Evolutionary conservation across 2,888 invertebrate genomes (phyloP).

Genomic region (Netelia inedita): DNA sequence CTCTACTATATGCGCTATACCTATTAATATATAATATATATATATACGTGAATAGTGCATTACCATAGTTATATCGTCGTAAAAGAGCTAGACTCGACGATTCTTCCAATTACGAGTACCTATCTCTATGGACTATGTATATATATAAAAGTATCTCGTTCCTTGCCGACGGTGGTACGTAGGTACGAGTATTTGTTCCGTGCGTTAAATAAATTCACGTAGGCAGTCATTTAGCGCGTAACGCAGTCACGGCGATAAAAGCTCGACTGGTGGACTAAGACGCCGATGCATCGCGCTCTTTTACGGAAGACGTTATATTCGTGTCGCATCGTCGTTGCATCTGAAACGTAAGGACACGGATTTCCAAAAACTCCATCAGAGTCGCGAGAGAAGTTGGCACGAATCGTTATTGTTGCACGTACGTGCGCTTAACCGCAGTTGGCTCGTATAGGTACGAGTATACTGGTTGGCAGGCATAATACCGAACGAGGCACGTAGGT

Average conservation of each 20-base stretch:
- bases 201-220: conserved; percentile 35
- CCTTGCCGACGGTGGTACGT: not conserved
- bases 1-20: conserved; percentile 23
- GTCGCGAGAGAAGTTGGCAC: not conserved
- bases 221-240: conserved; percentile 50
- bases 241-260: conserved; percentile 58
- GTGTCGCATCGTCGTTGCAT: not conserved
- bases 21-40: not conserved
- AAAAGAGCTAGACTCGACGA: not conserved
- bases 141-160: conserved; percentile 11
- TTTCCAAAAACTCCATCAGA: not conserved
- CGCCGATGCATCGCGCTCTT: too few species aligned
- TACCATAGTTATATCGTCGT: too few species aligned
- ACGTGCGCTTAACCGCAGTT: not conserved
- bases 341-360: too few species aligned
- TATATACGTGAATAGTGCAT: not conserved
- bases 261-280: conserved; percentile 8
- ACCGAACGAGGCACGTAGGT: not conserved
- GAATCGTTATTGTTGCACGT: not conserved
- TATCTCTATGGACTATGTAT: not conserved
- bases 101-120: not conserved
- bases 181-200: conserved; percentile 5
- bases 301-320: too few species aligned
- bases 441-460: not conserved
- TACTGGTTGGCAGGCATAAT: conserved; percentile 4